Conservation (phyloP, 2,797 vertebrate genomes). For the Macrochelys suwanniensis region DNA sequence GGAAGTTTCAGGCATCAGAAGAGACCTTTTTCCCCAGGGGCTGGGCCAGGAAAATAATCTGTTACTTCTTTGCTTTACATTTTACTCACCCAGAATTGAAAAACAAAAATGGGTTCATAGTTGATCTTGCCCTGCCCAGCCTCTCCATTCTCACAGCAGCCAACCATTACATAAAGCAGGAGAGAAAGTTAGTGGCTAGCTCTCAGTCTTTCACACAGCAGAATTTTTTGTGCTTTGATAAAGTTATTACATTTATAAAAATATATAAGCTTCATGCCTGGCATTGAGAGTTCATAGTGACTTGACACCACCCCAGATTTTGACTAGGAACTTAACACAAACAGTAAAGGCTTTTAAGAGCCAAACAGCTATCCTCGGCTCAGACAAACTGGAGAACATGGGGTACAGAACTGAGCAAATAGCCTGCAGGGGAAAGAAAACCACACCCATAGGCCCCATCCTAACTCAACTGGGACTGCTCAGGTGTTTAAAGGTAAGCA, state of each 20-base stretch:
- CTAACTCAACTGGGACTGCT: neutral
- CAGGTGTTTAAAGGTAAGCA: neutral
- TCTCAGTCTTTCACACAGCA: neutral
- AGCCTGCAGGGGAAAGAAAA: neutral
- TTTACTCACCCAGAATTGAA: neutral
- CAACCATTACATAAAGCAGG: neutral
- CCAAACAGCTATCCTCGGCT: neutral
- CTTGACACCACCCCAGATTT: neutral
- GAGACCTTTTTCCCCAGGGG: neutral
- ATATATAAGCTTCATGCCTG: neutral
- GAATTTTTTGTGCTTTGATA: neutral
- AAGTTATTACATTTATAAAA: neutral
- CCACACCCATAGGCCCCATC: neutral
- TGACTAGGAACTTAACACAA: neutral
- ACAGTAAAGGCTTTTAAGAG: neutral
- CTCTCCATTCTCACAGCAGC: neutral
- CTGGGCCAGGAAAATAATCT: neutral
- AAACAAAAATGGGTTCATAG: neutral
- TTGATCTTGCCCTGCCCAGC: neutral
- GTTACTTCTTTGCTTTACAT: neutral
- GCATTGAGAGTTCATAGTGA: neutral
- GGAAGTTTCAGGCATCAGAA: neutral
- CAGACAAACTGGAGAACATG: neutral
- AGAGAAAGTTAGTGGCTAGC: neutral
- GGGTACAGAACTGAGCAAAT: too few relatives aligned